phyloP scores from a whole-genome alignment of 2,888 invertebrate genomes.

The Orthonevra nobilis region DNA sequence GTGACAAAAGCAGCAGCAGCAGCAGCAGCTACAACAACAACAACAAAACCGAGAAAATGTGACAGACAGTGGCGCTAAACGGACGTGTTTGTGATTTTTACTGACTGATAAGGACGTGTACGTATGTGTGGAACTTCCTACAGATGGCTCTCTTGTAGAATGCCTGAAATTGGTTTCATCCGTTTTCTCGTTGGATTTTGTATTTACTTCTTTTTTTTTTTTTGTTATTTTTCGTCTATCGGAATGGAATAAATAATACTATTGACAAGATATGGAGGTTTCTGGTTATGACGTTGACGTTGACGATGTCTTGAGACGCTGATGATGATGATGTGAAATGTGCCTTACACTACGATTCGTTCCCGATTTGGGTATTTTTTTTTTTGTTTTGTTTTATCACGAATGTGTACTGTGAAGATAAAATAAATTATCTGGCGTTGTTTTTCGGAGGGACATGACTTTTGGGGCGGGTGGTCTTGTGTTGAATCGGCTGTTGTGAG shows the following conservation, averaged over 20 bases:
- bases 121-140: conserved; percentile 22
- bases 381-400: conserved; percentile 4
- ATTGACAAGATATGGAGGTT: neutral
- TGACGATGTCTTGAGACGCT: conserved; percentile 21
- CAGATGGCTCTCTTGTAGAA: conserved; percentile 26
- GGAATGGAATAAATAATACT: conserved; percentile 60
- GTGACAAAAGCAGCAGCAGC: too few species aligned
- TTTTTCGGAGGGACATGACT: conserved; percentile 5
- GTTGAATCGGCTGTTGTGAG: conserved; percentile 31
- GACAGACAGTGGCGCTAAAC: conserved; percentile 63
- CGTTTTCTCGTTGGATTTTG: conserved; percentile 3
- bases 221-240: conserved; percentile 35
- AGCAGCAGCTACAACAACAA: too few species aligned
- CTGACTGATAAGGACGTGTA: conserved; percentile 64
- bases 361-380: conserved; percentile 37
- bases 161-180: conserved; percentile 48
- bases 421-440: conserved; percentile 50
- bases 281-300: conserved; percentile 17
- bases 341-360: too few species aligned
- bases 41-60: conserved; percentile 30
- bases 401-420: conserved; percentile 8
- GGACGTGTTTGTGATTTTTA: conserved; percentile 65
- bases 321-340: conserved; percentile 58
- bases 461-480: neutral
- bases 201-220: neutral